phyloP scores from a whole-genome alignment of 2,113 vertebrate genomes.

The human region GRCh38 chr1:224644501-224645000 shows the following conservation, averaged over 20 bases:
- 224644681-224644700: neutral
- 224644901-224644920: neutral
- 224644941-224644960: neutral
- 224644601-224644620: neutral
- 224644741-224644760: constrained; percentile 47
- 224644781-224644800: neutral
- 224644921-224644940: neutral
- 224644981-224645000: fast-evolving
- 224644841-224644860: neutral
- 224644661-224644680: no score
- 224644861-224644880: fast-evolving
- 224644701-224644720: neutral
- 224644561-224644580: neutral
- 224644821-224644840: neutral
- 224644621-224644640: neutral
- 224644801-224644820: neutral
- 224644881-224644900: neutral
- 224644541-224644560: neutral
- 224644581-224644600: neutral
- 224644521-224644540: neutral
- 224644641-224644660: neutral
- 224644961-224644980: no score
- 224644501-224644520: neutral
- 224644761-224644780: fast-evolving
- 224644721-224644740: neutral